Evolutionary conservation across 2,797 vertebrate species (phyloP).

Genomic region (Rhodeus uyekii): DNA sequence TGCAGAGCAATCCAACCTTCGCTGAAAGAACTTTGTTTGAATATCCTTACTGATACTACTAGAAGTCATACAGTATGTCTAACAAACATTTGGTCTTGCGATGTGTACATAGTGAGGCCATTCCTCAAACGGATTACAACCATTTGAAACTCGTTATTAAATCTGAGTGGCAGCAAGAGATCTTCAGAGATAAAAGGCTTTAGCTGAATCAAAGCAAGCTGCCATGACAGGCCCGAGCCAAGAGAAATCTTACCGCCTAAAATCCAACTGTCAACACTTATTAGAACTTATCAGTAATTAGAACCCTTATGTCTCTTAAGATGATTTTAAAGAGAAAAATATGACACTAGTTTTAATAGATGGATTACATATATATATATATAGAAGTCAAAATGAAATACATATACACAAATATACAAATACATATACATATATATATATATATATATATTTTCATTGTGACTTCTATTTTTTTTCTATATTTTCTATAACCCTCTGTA

Average conservation of each 20-base stretch:
- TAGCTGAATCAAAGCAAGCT: conserved; percentile 50
- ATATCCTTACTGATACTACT: conserved; percentile 21
- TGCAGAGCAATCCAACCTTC: not conserved
- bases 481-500: not conserved
- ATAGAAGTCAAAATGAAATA: too few relatives aligned
- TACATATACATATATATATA: too few relatives aligned
- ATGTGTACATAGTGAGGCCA: conserved; percentile 16
- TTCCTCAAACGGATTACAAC: conserved; percentile 41
- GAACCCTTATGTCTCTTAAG: not conserved
- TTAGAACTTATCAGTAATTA: conserved; percentile 23
- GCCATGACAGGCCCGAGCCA: conserved; percentile 28
- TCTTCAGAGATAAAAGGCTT: conserved; percentile 51
- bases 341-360: not conserved
- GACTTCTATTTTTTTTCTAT: not conserved
- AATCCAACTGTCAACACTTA: conserved; percentile 39
- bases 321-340: not conserved
- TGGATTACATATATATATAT: not conserved
- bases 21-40: conserved; percentile 31
- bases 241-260: conserved; percentile 29
- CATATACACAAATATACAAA: too few relatives aligned
- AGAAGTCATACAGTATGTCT: conserved; percentile 5
- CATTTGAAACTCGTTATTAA: conserved; percentile 45
- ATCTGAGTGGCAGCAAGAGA: conserved; percentile 32
- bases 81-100: conserved; percentile 34
- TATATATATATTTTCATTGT: too few relatives aligned